Evolutionary conservation across 2,888 invertebrate genomes (phyloP), one percentile per base, ranked within the genome.

Genomic region (Dioctria linearis): DNA sequence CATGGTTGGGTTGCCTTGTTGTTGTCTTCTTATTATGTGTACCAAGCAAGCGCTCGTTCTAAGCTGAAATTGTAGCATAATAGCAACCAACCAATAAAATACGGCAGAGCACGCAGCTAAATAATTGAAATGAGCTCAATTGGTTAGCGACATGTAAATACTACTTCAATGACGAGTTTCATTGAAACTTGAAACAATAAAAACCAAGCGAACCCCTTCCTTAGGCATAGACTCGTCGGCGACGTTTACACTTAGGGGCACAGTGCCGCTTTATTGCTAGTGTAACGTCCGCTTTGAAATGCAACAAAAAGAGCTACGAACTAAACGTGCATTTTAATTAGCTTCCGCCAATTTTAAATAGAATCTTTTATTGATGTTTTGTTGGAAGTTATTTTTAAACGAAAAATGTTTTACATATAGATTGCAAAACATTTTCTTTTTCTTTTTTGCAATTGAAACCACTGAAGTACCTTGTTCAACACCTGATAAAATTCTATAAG

Each of bases 71-170:
- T 46, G 46, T 46, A 46, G 46, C 46, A 2, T 8, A 46, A 46
- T 6, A 5, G 46, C 5, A 6, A 5, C 46, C 5, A 6, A 8
- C 46, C 2, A 5, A 46, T 46, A 46, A 6, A 46, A 6, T 46
- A 57, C n/a, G 57, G 25, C 11, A 11, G 57, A 57, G 57, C 25
- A 11, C 57, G 25, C 57, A 13, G 25, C 25, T 11, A 5, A 13
- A 57, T 57, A 57, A 57, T 57, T 57, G 57, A 13, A 57, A 1
- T 11, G 57, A 57, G 57, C 57, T 11, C 57, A 57, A 46, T 57
- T 13, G 57, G n/a, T 5, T 57, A 13, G 57, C 57, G 25, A 25
- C 25, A 25, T 25, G 25, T 57, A 8, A 57, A 57, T 57, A 5
- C 11, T 11, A 5, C 57, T n/a, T 13, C 2, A 57, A 57, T 57